Percentiles rank a stretch among this genome's conserved stretches.
These are phyloP conservation scores for Mycogona germanica DNA, from an alignment of 2,888 invertebrate species.

Conservation along the genomic window DNA sequence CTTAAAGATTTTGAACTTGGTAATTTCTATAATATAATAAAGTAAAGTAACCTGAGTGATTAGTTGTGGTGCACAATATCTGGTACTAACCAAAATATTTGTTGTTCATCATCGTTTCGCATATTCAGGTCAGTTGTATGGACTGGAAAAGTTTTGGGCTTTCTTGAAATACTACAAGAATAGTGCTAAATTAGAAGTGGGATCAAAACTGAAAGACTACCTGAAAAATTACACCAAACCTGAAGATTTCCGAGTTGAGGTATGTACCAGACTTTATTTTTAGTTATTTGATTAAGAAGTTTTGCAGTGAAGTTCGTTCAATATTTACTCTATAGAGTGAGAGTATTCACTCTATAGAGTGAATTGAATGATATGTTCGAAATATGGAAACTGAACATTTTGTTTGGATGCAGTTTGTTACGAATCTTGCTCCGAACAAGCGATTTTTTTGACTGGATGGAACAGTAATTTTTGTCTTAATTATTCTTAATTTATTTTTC, in stretches of 20 bases:
- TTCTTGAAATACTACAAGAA: constrained; percentile 94
- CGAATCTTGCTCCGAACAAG: not conserved
- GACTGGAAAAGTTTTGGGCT: constrained; percentile 98
- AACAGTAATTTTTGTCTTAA: not conserved
- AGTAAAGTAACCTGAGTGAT: too few relatives aligned
- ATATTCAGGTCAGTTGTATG: constrained; percentile 78
- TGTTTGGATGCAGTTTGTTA: not conserved
- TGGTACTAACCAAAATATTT: too few relatives aligned
- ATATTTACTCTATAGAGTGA: too few relatives aligned
- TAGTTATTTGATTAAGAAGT: not conserved
- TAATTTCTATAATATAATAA: constrained; percentile 29
- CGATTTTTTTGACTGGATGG: not conserved
- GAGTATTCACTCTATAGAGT: too few relatives aligned
- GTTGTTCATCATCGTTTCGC: too few relatives aligned
- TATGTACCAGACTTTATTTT: constrained; percentile 7
- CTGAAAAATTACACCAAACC: constrained; percentile 70
- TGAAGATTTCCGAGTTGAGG: constrained; percentile 56
- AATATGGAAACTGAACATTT: too few relatives aligned
- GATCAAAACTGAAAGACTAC: constrained; percentile 55
- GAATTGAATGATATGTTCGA: too few relatives aligned
- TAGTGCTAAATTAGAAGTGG: constrained; percentile 57
- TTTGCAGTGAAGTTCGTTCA: not conserved
- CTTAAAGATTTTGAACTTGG: constrained; percentile 77
- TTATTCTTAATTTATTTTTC: not conserved
- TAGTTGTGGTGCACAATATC: too few relatives aligned